Base-by-base conservation (phyloP, 2,888 invertebrate species). In the Helleia helle region DNA sequence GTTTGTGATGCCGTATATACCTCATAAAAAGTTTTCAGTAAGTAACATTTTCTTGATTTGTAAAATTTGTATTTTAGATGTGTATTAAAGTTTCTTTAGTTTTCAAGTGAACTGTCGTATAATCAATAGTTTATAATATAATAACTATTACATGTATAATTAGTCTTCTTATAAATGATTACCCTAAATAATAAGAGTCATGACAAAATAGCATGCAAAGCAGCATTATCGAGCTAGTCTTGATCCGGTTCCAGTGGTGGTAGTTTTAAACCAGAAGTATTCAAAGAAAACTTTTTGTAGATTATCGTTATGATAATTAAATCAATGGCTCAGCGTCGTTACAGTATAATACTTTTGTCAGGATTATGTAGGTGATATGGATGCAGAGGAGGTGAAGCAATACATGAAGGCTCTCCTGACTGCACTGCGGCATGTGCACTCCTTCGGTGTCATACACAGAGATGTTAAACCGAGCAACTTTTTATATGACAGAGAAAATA, bases 401-500 rank as follows among this genome's bases (percentile, higher is more conserved):
- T 96, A 96, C 70, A 92, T 96, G 89, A 88, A 87, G 58, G 94
- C 95, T 59, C 76, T 96, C 49, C 72, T 96, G 50, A 77, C 89
- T 28, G 94, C 96, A 2, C 77, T 96, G 52, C 79, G 87, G 4
- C 89, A 93, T 57, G 94, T 96, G 42, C 96, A 96, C 74, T 88
- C 90, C 30, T 92, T 92, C 65, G 90, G 91, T 47, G 90, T 96
- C 47, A 95, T 96, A 44, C 96, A 96, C 66, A 86, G 96, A 41
- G 96, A 96, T 63, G 89, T 96, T 28, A 96, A 96, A 72, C 96
- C 96, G 1, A 93, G 92, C 71, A 96, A 96, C 80, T 96, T 96
- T 70, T 86, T 96, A 6, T 95, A 94, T 62, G 92, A 95, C 70
- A 86, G 94, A 8, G 84, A 86, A 17, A 88, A 87, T 44, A 85